Percentiles rank a stretch among this genome's conserved stretches.
Evolutionary conservation across 2,113 vertebrate genomes (phyloP).

Genomic region (Microcebus tavaratra): DNA sequence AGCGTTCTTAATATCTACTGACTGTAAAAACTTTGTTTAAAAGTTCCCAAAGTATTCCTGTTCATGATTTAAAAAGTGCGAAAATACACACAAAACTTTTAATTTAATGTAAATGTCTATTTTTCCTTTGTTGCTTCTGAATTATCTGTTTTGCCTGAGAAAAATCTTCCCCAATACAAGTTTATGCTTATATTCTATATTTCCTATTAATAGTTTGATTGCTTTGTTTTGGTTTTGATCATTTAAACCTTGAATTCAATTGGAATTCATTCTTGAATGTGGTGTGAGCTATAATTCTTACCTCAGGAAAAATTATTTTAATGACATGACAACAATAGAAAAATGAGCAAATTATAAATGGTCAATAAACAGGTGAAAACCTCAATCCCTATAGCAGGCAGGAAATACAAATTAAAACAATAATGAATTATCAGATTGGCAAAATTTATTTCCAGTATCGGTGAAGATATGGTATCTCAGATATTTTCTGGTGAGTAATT

Average conservation of each 20-base stretch:
- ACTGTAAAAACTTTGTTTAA: background rate
- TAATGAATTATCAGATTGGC: background rate
- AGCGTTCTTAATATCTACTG: background rate
- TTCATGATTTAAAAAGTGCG: slow-evolving; percentile 35
- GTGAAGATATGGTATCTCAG: background rate
- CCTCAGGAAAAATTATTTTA: slow-evolving; percentile 12
- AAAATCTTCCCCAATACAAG: background rate
- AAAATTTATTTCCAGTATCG: background rate
- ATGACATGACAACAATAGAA: background rate
- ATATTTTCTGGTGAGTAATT: background rate
- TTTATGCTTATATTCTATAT: background rate
- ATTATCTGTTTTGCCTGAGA: background rate
- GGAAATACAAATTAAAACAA: background rate
- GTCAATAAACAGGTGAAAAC: background rate
- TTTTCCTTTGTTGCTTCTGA: background rate
- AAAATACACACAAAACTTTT: background rate
- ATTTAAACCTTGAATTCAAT: background rate
- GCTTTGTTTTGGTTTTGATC: slow-evolving; percentile 2
- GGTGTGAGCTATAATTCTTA: background rate
- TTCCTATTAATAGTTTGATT: background rate
- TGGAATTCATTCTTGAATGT: slow-evolving; percentile 19
- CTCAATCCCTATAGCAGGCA: background rate
- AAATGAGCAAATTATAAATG: background rate
- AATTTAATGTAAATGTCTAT: background rate
- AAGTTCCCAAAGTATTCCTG: background rate